These are phyloP conservation scores for Speoplatyrhinus poulsoni DNA, from an alignment of 2,113 vertebrate genomes.

Conservation along the genomic window DNA sequence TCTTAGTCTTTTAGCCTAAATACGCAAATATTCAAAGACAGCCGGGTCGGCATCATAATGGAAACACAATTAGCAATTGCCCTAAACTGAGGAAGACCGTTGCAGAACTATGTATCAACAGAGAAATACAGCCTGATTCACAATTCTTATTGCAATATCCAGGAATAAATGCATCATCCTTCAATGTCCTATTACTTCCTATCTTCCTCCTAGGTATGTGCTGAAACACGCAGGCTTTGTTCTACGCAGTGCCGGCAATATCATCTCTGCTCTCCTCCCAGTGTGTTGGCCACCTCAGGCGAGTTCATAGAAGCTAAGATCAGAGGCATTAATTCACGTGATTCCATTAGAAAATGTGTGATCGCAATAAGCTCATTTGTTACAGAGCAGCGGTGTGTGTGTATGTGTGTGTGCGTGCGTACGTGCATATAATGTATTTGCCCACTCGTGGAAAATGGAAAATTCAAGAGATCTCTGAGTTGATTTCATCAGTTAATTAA, in stretches of 20 bases:
- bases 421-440: not conserved
- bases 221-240: slow-evolving; percentile 66
- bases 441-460: slow-evolving; percentile 49
- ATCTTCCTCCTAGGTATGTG: slow-evolving; percentile 64
- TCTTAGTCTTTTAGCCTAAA: not conserved
- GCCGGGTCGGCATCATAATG: slow-evolving; percentile 23
- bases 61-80: slow-evolving; percentile 47
- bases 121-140: slow-evolving; percentile 41
- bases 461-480: slow-evolving; percentile 63
- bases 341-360: slow-evolving; percentile 72
- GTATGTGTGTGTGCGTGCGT: slow-evolving; percentile 2
- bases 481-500: slow-evolving; percentile 68
- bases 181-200: slow-evolving; percentile 66
- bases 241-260: slow-evolving; percentile 61
- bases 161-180: slow-evolving; percentile 66
- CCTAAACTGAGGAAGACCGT: slow-evolving; percentile 49
- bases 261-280: slow-evolving; percentile 71
- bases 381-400: slow-evolving; percentile 37
- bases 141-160: slow-evolving; percentile 56
- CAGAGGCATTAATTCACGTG: slow-evolving; percentile 72
- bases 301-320: slow-evolving; percentile 71
- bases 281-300: slow-evolving; percentile 67
- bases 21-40: slow-evolving; percentile 8
- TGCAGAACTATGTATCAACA: slow-evolving; percentile 52
- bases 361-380: slow-evolving; percentile 63